Evolutionary conservation across 2,797 vertebrate species (phyloP).

Genomic region (Sciurus vulgaris): DNA sequence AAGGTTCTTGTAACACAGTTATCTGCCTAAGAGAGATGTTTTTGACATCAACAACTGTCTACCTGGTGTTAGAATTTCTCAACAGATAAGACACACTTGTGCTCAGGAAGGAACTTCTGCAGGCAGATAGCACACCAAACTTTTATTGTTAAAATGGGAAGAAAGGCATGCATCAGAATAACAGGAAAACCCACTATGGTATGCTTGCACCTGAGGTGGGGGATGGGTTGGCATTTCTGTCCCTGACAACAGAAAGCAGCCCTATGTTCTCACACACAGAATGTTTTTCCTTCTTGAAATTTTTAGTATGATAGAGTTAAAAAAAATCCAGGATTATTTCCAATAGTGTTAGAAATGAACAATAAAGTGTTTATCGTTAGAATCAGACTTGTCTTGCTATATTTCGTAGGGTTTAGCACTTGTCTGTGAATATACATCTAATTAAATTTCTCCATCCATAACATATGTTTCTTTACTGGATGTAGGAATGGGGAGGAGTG

Average conservation of each 20-base stretch:
- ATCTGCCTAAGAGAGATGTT: constrained; percentile 58
- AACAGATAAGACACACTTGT: constrained; percentile 83
- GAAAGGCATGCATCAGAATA: constrained; percentile 79
- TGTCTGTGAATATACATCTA: background rate
- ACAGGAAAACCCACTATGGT: constrained; percentile 67
- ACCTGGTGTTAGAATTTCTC: constrained; percentile 83
- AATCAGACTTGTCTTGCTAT: constrained; percentile 80
- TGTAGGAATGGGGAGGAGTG: background rate
- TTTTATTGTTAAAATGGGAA: constrained; percentile 84
- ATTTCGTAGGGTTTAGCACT: constrained; percentile 55
- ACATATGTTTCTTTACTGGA: background rate
- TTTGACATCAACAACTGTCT: constrained; percentile 77
- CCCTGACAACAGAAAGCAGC: constrained; percentile 40
- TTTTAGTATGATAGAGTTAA: constrained; percentile 84
- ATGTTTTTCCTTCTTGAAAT: constrained; percentile 85
- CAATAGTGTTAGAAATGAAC: constrained; percentile 82
- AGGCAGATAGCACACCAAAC: constrained; percentile 71
- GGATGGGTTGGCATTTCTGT: constrained; percentile 71
- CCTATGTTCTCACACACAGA: constrained; percentile 76
- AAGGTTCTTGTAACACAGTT: constrained; percentile 67
- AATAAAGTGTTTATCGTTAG: constrained; percentile 74
- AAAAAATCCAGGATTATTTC: constrained; percentile 85
- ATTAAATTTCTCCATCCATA: constrained; percentile 51
- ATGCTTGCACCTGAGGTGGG: constrained; percentile 80
- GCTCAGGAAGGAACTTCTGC: constrained; percentile 85